Conservation (phyloP, 2,888 invertebrate species). For the Loripinus fragilis region DNA sequence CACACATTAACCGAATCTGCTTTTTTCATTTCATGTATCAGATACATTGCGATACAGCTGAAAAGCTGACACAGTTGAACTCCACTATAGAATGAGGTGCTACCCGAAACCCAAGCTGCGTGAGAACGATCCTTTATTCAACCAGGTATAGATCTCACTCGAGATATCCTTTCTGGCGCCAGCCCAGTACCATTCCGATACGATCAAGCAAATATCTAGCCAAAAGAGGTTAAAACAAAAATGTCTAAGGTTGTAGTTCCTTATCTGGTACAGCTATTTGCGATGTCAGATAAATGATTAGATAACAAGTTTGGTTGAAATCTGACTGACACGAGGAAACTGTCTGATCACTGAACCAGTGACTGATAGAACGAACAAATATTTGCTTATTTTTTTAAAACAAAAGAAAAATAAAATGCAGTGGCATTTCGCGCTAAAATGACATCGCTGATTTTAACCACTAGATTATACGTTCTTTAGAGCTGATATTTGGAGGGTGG, state of each 20-base stretch:
- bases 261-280: not conserved
- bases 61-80: no score
- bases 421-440: no score
- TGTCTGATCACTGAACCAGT: slow-evolving; percentile 9
- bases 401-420: no score
- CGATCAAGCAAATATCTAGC: slow-evolving; percentile 4
- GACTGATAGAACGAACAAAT: slow-evolving; percentile 7
- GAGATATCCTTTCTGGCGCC: not conserved
- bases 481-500: no score
- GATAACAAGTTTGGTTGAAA: slow-evolving; percentile 16
- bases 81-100: not conserved
- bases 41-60: no score
- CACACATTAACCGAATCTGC: no score
- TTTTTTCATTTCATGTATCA: no score
- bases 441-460: no score
- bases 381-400: not conserved
- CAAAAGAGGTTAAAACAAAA: slow-evolving; percentile 1
- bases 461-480: no score
- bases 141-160: slow-evolving; percentile 26
- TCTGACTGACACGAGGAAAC: not conserved
- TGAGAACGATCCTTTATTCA: slow-evolving; percentile 44
- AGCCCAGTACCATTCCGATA: not conserved
- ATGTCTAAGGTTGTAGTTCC: not conserved
- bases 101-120: slow-evolving; percentile 32
- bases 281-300: not conserved